These are phyloP conservation scores for Tetramorium alpestre DNA, from an alignment of 1,140 invertebrate species.

Conservation along the genomic window DNA sequence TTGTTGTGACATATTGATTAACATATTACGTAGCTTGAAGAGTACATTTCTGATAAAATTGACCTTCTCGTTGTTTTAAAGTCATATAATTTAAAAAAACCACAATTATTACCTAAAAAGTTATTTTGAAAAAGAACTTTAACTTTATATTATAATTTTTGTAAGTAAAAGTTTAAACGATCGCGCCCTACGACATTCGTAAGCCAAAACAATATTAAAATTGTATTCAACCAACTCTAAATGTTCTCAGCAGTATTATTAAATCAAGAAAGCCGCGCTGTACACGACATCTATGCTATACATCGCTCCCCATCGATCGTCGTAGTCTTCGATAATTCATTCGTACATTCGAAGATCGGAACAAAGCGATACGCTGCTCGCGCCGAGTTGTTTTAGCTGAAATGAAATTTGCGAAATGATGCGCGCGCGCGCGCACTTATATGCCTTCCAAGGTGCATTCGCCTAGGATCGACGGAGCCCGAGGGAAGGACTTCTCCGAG, in stretches of 20 bases:
- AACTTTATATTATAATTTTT: not conserved
- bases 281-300: not conserved
- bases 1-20: not conserved
- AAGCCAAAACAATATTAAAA: not conserved
- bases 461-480: constrained; percentile 60
- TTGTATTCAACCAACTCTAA: not conserved
- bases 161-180: not conserved
- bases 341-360: not conserved
- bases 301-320: not conserved
- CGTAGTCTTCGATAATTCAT: constrained; percentile 14
- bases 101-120: not conserved
- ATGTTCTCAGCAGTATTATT: not conserved
- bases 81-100: not conserved
- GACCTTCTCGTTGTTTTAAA: not conserved
- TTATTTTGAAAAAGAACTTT: not conserved
- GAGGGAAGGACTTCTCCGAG: constrained; percentile 63
- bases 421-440: not conserved
- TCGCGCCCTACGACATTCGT: not conserved
- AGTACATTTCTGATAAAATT: not conserved
- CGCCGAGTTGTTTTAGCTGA: not conserved
- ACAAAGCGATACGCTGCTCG: constrained; percentile 7
- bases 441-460: constrained; percentile 20
- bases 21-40: not conserved
- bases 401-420: constrained; percentile 31
- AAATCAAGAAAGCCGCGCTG: not conserved